phyloP scores from a whole-genome alignment of 2,888 invertebrate species.

The Caenorhabditis macrosperma region DNA sequence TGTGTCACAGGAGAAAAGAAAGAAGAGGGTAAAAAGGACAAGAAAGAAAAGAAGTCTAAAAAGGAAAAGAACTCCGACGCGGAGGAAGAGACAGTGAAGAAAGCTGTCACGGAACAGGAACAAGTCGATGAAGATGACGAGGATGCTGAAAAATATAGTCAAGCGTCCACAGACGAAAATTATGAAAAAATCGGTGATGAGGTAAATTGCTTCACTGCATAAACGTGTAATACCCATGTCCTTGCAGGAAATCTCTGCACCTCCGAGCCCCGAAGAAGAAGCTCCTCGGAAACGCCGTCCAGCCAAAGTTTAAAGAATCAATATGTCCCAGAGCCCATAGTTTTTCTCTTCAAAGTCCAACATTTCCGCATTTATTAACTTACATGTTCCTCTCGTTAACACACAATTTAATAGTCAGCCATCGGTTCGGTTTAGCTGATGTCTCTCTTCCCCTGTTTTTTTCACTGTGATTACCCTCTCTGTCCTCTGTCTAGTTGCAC shows the following conservation, averaged over 20 bases:
- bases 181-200: constrained; percentile 60
- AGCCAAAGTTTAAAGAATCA: constrained; percentile 27
- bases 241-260: constrained; percentile 47
- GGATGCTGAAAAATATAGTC: constrained; percentile 55
- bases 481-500: constrained; percentile 18
- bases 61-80: constrained; percentile 31
- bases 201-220: constrained; percentile 7
- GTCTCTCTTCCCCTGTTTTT: constrained; percentile 4
- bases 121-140: constrained; percentile 42
- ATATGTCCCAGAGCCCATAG: not conserved
- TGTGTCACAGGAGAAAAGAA: constrained; percentile 55
- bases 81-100: constrained; percentile 15
- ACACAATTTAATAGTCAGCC: no score
- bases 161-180: constrained; percentile 56
- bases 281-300: constrained; percentile 51
- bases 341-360: not conserved
- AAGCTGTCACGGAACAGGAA: constrained; percentile 33
- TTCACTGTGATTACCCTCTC: constrained; percentile 21
- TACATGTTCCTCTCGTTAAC: constrained; percentile 7
- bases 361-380: constrained; percentile 37
- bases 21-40: constrained; percentile 56
- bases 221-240: not conserved
- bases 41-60: constrained; percentile 64
- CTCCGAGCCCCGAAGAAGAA: constrained; percentile 43
- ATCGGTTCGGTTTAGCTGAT: constrained; percentile 3